These are phyloP conservation scores for Oplegnathus fasciatus DNA, from an alignment of 2,113 vertebrate species.

Conservation along the genomic window DNA sequence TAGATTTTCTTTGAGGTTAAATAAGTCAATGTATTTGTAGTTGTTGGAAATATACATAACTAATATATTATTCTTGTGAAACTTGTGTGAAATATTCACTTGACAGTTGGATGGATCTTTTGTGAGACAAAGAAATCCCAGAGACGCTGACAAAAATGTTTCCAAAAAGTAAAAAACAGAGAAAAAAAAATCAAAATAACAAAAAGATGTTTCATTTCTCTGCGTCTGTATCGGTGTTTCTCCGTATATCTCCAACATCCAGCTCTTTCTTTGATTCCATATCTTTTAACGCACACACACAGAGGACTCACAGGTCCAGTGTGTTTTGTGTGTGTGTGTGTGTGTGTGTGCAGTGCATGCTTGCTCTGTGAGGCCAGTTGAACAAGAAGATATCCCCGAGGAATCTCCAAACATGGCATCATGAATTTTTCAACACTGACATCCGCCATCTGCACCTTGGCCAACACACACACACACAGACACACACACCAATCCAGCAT, in stretches of 20 bases:
- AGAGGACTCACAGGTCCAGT: not conserved
- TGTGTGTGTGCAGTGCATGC: conserved; percentile 10
- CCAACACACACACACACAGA: conserved; percentile 51
- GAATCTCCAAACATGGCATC: conserved; percentile 83
- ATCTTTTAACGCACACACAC: conserved; percentile 28
- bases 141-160: not conserved
- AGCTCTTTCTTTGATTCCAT: conserved; percentile 41
- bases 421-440: conserved; percentile 84
- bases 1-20: not conserved
- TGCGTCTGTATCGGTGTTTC: conserved; percentile 21
- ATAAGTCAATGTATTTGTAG: conserved; percentile 4
- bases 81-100: conserved; percentile 21
- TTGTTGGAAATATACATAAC: conserved; percentile 3
- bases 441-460: conserved; percentile 78
- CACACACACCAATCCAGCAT: conserved; percentile 36
- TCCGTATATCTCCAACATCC: conserved; percentile 34
- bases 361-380: conserved; percentile 78
- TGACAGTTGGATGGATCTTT: conserved; percentile 33
- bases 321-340: conserved; percentile 14
- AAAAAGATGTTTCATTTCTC: conserved; percentile 31
- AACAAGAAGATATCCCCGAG: conserved; percentile 80
- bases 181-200: conserved; percentile 21
- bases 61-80: conserved; percentile 7
- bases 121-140: conserved; percentile 27
- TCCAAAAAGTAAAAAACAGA: not conserved